A percentile compares a stretch with the other conserved stretches of the same genome.
Conservation (phyloP, 2,888 invertebrate species). For the Petrophora chlorosata region DNA sequence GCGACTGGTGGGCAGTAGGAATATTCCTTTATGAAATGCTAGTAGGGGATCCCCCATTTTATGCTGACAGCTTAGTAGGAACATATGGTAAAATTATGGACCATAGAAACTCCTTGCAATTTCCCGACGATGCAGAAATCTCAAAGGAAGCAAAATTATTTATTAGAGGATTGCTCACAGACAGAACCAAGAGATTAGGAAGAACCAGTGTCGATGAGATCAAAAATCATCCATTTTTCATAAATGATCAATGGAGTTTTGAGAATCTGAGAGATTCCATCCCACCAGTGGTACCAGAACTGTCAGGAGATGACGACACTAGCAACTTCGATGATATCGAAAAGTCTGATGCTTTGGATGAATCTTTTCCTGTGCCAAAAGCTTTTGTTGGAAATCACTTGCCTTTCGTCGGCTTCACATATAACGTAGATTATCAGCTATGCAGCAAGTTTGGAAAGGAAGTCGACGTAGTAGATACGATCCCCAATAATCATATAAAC, state of each 20-base stretch:
- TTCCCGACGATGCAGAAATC: conserved; percentile 97
- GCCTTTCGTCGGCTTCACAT: conserved; percentile 99
- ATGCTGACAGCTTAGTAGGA: conserved; percentile 98
- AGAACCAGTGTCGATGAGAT: conserved; percentile 97
- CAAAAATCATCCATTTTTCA: conserved; percentile 96
- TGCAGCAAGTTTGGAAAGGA: conserved; percentile 78
- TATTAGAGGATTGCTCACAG: conserved; percentile 96
- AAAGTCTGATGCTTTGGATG: conserved; percentile 95
- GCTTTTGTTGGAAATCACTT: conserved; percentile 99
- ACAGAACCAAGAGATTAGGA: conserved; percentile 94
- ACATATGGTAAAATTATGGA: conserved; percentile 99
- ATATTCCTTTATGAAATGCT: conserved; percentile 99
- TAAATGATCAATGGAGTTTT: conserved; percentile 99
- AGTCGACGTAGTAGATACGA: conserved; percentile 85
- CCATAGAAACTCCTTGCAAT: conserved; percentile 96
- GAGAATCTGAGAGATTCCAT: conserved; percentile 96
- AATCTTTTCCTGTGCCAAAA: conserved; percentile 97
- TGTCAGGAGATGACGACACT: conserved; percentile 98
- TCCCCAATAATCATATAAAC: conserved; percentile 85
- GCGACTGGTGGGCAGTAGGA: conserved; percentile 99
- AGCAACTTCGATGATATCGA: conserved; percentile 99
- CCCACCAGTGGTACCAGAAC: conserved; percentile 98
- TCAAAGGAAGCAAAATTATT: conserved; percentile 94
- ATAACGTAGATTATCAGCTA: conserved; percentile 95
- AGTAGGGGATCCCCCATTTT: conserved; percentile 99